These are phyloP conservation scores for Drosophila anomelani DNA, from an alignment of 2,888 invertebrate species.

Conservation along the genomic window DNA sequence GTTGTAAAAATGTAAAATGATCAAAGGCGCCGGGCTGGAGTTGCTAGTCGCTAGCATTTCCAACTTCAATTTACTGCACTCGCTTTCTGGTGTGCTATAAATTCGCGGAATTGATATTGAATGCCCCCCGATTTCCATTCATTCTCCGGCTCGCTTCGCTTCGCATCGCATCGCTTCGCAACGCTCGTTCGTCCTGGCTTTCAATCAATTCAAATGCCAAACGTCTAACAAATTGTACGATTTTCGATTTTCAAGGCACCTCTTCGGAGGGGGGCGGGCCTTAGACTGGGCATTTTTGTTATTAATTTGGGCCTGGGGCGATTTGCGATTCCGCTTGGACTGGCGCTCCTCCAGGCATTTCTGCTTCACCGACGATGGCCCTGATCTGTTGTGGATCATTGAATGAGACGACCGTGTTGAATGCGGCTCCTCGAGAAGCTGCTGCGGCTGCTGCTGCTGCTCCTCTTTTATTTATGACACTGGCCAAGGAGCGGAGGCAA, in stretches of 20 bases:
- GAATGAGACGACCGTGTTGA: constrained; percentile 24
- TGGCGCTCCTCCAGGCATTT: constrained; percentile 39
- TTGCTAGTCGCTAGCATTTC: constrained; percentile 8
- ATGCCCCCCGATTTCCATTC: constrained; percentile 15
- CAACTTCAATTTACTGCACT: constrained; percentile 67
- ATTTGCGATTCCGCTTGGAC: constrained; percentile 64
- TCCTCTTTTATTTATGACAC: constrained; percentile 73
- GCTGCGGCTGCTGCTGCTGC: background rate
- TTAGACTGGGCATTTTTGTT: constrained; percentile 39
- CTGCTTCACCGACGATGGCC: constrained; percentile 11
- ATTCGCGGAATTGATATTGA: constrained; percentile 66
- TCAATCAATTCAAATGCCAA: constrained; percentile 74
- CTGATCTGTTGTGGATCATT: constrained; percentile 38
- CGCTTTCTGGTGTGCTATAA: constrained; percentile 58
- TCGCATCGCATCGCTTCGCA: constrained; percentile 36
- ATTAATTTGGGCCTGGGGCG: constrained; percentile 61
- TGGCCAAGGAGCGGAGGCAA: constrained; percentile 59
- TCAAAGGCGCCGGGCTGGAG: constrained; percentile 22
- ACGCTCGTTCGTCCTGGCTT: constrained; percentile 56
- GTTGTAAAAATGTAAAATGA: constrained; percentile 44
- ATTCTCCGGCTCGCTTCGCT: constrained; percentile 29
- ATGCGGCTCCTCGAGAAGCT: constrained; percentile 18
- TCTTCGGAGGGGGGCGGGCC: constrained; percentile 9
- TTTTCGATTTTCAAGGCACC: constrained; percentile 43
- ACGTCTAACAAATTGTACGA: constrained; percentile 57